A percentile compares a stretch with the other conserved stretches of the same genome.
Evolutionary conservation across 2,113 vertebrate genomes (phyloP).

Genomic region (Maccullochella peelii): DNA sequence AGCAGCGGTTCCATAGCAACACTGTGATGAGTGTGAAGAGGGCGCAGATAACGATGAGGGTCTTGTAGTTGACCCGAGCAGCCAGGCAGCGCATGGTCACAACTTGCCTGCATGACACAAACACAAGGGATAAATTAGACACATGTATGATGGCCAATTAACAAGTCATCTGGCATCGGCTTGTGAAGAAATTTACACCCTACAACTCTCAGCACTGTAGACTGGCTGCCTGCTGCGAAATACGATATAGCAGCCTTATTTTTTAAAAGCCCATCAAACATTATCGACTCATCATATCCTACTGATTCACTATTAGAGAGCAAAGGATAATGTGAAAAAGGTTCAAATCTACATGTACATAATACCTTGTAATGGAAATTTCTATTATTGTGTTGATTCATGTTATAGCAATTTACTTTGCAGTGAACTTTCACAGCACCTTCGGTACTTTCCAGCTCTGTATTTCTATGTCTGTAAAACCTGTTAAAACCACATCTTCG

Average conservation of each 20-base stretch:
- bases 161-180: not conserved
- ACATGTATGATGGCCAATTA: not conserved
- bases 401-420: too few relatives aligned
- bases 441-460: too few relatives aligned
- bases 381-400: too few relatives aligned
- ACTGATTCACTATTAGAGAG: not conserved
- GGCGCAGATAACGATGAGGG: slow-evolving; percentile 93
- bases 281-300: not conserved
- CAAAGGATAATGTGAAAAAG: not conserved
- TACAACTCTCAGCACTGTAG: not conserved
- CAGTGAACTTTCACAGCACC: too few relatives aligned
- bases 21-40: slow-evolving; percentile 94
- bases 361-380: too few relatives aligned
- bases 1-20: slow-evolving; percentile 95
- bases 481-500: too few relatives aligned
- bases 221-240: not conserved
- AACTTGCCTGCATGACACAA: slow-evolving; percentile 84
- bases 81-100: slow-evolving; percentile 98
- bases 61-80: slow-evolving; percentile 97
- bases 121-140: not conserved
- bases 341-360: not conserved
- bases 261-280: not conserved
- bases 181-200: not conserved
- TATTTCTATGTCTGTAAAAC: too few relatives aligned
- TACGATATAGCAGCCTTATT: not conserved